These are phyloP conservation scores for Vanessa tameamea DNA, from an alignment of 1,140 invertebrate species.

Conservation along the genomic window DNA sequence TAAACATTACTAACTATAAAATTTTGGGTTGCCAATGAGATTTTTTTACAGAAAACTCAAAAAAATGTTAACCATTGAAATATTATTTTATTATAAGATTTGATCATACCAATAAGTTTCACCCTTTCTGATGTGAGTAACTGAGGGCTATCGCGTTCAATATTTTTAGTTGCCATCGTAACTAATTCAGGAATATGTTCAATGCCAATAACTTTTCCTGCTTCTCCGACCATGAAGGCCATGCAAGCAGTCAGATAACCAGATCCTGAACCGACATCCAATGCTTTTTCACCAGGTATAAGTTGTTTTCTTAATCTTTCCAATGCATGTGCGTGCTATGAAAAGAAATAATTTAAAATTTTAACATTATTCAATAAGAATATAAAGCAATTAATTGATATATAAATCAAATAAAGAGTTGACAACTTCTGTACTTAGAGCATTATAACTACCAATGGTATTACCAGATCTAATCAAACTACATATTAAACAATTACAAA, in stretches of 20 bases:
- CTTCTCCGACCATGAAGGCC: constrained; percentile 90
- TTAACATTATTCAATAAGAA: too few species aligned
- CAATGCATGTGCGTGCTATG: constrained; percentile 94
- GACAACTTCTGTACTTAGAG: too few species aligned
- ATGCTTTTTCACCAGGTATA: constrained; percentile 87
- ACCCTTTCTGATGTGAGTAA: constrained; percentile 85
- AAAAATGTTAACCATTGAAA: too few species aligned
- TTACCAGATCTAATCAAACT: too few species aligned
- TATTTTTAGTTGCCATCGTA: constrained; percentile 87
- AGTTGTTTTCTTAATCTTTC: constrained; percentile 93
- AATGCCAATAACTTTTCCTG: constrained; percentile 90
- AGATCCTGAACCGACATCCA: constrained; percentile 98
- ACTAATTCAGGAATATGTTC: constrained; percentile 96
- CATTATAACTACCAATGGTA: too few species aligned
- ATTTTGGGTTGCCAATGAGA: too few species aligned
- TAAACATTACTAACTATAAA: too few species aligned
- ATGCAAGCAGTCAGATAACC: constrained; percentile 98
- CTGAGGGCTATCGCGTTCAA: constrained; percentile 87
- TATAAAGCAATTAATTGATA: too few species aligned
- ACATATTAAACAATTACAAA: too few species aligned
- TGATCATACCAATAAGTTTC: constrained; percentile 84
- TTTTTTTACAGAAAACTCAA: too few species aligned
- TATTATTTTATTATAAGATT: background rate
- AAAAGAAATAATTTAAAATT: background rate
- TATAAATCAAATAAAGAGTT: too few species aligned